Evolutionary conservation across 2,888 invertebrate species (phyloP).

Genomic region (Brenthis daphne): DNA sequence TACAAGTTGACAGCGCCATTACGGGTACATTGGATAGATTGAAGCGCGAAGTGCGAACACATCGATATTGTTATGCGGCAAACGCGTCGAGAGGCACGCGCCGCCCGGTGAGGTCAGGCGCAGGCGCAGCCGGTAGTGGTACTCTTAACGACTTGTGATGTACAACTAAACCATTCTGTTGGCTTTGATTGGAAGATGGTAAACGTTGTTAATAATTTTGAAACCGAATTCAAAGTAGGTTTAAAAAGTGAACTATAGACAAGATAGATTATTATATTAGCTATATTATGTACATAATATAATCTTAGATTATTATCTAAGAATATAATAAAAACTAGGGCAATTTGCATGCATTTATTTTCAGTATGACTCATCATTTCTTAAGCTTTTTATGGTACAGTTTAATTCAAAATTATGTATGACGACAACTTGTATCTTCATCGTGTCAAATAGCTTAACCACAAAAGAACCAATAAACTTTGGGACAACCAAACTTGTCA

Average conservation of each 20-base stretch:
- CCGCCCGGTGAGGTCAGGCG: slow-evolving; percentile 47
- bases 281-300: too few species aligned
- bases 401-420: too few species aligned
- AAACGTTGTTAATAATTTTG: too few species aligned
- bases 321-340: too few species aligned
- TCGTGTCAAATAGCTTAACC: neutral
- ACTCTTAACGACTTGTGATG: slow-evolving; percentile 13
- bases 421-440: too few species aligned
- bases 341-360: too few species aligned
- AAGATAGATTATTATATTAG: too few species aligned
- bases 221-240: too few species aligned
- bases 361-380: too few species aligned
- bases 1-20: neutral
- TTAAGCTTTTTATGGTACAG: too few species aligned
- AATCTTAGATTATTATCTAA: too few species aligned
- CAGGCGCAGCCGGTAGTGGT: slow-evolving; percentile 25
- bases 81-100: slow-evolving; percentile 64
- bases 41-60: slow-evolving; percentile 35
- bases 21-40: slow-evolving; percentile 11
- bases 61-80: slow-evolving; percentile 61
- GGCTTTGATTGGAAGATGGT: slow-evolving; percentile 11
- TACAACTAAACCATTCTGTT: slow-evolving; percentile 13
- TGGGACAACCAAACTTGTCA: neutral
- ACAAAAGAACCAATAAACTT: neutral
- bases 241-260: too few species aligned